Evolutionary conservation across 2,113 vertebrate species (phyloP).

Genomic region (Tupaia tana): DNA sequence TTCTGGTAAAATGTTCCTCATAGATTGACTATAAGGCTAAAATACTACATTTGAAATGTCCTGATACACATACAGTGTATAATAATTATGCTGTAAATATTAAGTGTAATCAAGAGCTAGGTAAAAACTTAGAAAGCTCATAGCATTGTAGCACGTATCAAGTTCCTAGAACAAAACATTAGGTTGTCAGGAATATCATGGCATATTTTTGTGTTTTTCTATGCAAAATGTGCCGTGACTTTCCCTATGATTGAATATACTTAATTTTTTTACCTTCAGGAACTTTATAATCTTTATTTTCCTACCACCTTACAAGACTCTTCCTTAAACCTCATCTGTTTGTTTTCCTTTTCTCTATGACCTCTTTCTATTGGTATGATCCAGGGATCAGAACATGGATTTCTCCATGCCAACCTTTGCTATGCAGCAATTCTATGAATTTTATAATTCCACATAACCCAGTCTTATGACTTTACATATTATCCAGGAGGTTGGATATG

Average conservation of each 20-base stretch:
- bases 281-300: not conserved
- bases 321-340: not conserved
- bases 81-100: not conserved
- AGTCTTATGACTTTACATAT: not conserved
- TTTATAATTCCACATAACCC: not conserved
- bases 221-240: too few relatives aligned
- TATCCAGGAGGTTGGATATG: not conserved
- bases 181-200: too few relatives aligned
- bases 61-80: not conserved
- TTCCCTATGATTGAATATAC: not conserved
- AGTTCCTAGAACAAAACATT: not conserved
- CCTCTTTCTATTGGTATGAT: not conserved
- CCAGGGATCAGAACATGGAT: not conserved
- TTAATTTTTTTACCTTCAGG: conserved; percentile 9
- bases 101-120: not conserved
- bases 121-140: not conserved
- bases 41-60: conserved; percentile 1
- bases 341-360: not conserved
- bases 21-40: not conserved
- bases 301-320: not conserved
- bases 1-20: not conserved
- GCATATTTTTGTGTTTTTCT: too few relatives aligned
- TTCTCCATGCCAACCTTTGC: not conserved
- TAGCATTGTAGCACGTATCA: not conserved
- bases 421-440: too few relatives aligned